Percentiles rank a stretch among this genome's conserved stretches.
These are phyloP conservation scores for Lepidostoma basale DNA, from an alignment of 1,140 invertebrate genomes.

Conservation along the genomic window DNA sequence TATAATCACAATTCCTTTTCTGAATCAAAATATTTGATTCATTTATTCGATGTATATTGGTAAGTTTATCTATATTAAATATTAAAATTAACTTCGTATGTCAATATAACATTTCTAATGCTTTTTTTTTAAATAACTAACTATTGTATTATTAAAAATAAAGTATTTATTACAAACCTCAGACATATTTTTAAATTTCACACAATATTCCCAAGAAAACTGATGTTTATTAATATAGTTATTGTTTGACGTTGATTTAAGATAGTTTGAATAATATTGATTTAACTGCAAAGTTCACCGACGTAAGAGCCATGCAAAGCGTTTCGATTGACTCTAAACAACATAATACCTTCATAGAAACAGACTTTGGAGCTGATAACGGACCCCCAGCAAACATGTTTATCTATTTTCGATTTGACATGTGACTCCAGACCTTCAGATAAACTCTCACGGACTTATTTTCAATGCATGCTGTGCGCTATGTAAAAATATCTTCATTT, in stretches of 20 bases:
- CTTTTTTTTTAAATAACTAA: not conserved
- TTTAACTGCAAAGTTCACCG: slow-evolving; percentile 12
- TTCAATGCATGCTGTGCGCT: not conserved
- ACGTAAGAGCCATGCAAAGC: not conserved
- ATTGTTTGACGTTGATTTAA: not conserved
- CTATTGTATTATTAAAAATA: not conserved
- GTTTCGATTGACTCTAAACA: too few relatives aligned
- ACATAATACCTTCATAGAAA: slow-evolving; percentile 10
- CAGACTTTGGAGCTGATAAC: slow-evolving; percentile 32
- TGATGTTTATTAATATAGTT: not conserved
- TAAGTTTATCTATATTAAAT: too few relatives aligned
- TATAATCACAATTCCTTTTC: too few relatives aligned
- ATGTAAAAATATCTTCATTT: too few relatives aligned
- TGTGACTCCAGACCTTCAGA: slow-evolving; percentile 40
- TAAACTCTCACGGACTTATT: slow-evolving; percentile 33
- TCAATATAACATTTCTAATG: not conserved
- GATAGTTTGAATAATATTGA: not conserved
- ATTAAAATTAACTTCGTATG: too few relatives aligned
- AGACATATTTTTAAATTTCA: not conserved
- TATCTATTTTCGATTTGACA: slow-evolving; percentile 34
- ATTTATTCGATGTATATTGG: too few relatives aligned
- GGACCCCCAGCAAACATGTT: slow-evolving; percentile 45
- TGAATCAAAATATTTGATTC: too few relatives aligned
- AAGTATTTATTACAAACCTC: not conserved
- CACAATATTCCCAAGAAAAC: not conserved